Conservation (phyloP, 2,113 vertebrate species). For the Syngnathoides biaculeatus region DNA sequence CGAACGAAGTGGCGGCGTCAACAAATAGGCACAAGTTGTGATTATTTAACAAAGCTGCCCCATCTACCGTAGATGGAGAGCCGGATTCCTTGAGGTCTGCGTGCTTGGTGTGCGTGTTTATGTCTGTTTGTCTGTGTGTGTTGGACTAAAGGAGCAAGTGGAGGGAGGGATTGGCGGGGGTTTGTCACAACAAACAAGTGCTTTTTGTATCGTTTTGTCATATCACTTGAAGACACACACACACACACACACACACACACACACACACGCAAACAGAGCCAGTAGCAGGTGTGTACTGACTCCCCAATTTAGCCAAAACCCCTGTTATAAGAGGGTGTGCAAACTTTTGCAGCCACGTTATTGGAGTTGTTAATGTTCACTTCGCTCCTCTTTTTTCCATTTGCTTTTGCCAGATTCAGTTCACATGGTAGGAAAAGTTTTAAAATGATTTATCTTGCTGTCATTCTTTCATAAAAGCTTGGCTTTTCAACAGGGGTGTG, state of each 20-base stretch:
- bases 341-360: too few relatives aligned
- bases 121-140: conserved; percentile 21
- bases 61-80: conserved; percentile 33
- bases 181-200: conserved; percentile 55
- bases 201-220: conserved; percentile 70
- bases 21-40: conserved; percentile 15
- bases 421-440: too few relatives aligned
- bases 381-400: too few relatives aligned
- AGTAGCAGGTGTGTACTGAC: too few relatives aligned
- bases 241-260: conserved; percentile 43
- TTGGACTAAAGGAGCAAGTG: conserved; percentile 36
- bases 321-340: too few relatives aligned
- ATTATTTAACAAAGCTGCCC: conserved; percentile 28
- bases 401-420: too few relatives aligned
- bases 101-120: conserved; percentile 30
- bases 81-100: conserved; percentile 44
- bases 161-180: conserved; percentile 11
- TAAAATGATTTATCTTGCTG: too few relatives aligned
- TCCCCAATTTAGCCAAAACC: too few relatives aligned
- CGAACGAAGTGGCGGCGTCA: conserved; percentile 1
- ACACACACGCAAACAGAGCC: background rate
- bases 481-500: too few relatives aligned
- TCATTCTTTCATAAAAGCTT: too few relatives aligned
- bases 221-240: conserved; percentile 70
- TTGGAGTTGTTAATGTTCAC: too few relatives aligned